Percentiles rank a stretch among this genome's conserved stretches.
Conservation (phyloP, 2,888 invertebrate genomes). For the Oasisia sp. region DNA sequence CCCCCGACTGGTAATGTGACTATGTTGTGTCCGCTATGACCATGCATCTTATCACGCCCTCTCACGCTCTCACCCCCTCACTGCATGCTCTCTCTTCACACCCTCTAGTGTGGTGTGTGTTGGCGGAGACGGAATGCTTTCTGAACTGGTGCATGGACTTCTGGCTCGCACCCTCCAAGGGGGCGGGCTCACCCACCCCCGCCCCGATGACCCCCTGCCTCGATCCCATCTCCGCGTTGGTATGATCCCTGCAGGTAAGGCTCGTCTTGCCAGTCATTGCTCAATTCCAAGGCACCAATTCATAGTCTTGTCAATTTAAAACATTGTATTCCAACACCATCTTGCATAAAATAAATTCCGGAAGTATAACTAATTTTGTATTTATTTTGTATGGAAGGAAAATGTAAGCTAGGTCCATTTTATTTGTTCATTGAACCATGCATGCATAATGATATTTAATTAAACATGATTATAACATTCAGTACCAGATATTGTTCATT, state of each 20-base stretch:
- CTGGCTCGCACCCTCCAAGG: slow-evolving; percentile 72
- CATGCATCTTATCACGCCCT: background rate
- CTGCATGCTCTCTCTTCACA: slow-evolving; percentile 18
- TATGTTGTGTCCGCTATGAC: background rate
- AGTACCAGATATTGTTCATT: too few species aligned
- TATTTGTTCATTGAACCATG: too few species aligned
- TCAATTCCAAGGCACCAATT: background rate
- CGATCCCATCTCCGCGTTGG: slow-evolving; percentile 55
- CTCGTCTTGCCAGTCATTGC: background rate
- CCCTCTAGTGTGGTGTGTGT: slow-evolving; percentile 77
- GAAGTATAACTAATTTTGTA: too few species aligned
- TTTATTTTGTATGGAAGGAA: too few species aligned
- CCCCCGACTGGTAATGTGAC: background rate
- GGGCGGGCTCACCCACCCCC: slow-evolving; percentile 70
- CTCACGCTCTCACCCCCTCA: background rate
- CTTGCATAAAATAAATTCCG: too few species aligned
- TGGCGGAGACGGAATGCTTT: slow-evolving; percentile 88
- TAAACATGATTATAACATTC: too few species aligned
- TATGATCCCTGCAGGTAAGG: slow-evolving; percentile 73
- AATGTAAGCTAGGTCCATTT: too few species aligned
- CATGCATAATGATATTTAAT: too few species aligned
- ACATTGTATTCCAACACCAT: too few species aligned
- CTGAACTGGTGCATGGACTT: slow-evolving; percentile 81
- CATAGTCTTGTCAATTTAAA: too few species aligned
- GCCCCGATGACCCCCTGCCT: slow-evolving; percentile 66